phyloP scores from a whole-genome alignment of 2,888 invertebrate species.

The Toxonevra muliebris region DNA sequence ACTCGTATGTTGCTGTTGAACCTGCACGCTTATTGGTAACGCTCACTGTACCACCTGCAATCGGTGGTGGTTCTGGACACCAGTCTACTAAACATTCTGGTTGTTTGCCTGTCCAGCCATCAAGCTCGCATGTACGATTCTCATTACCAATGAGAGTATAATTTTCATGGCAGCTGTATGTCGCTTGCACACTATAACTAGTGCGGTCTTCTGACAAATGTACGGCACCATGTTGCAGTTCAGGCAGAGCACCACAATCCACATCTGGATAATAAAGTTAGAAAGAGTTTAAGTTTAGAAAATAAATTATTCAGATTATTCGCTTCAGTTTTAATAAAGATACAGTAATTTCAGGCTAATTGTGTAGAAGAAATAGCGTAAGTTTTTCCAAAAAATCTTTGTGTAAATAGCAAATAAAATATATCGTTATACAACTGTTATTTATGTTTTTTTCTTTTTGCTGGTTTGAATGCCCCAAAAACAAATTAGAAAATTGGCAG shows the following conservation, averaged over 20 bases:
- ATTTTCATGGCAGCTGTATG: conserved; percentile 84
- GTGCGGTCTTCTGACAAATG: conserved; percentile 75
- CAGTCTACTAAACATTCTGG: conserved; percentile 87
- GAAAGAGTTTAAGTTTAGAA: not conserved
- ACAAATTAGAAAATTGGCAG: no score
- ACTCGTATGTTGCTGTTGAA: conserved; percentile 81
- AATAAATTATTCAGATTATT: conserved; percentile 11
- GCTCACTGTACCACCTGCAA: conserved; percentile 78
- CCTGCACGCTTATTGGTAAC: conserved; percentile 80
- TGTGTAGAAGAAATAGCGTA: no score
- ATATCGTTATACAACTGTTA: no score
- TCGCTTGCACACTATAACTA: conserved; percentile 79
- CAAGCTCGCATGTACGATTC: conserved; percentile 76
- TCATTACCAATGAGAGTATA: conserved; percentile 83
- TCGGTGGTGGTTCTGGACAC: conserved; percentile 85
- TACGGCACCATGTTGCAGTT: conserved; percentile 78
- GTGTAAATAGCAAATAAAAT: no score
- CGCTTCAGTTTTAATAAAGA: no score
- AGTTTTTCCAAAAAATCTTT: no score
- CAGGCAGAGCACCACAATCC: conserved; percentile 77
- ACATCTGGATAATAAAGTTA: conserved; percentile 70
- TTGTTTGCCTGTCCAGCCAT: conserved; percentile 81
- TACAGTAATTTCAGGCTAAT: no score
- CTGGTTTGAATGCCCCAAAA: no score
- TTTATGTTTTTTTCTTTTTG: no score